phyloP scores from a whole-genome alignment of 2,888 invertebrate species.

The Tolmerus cingulatus region DNA sequence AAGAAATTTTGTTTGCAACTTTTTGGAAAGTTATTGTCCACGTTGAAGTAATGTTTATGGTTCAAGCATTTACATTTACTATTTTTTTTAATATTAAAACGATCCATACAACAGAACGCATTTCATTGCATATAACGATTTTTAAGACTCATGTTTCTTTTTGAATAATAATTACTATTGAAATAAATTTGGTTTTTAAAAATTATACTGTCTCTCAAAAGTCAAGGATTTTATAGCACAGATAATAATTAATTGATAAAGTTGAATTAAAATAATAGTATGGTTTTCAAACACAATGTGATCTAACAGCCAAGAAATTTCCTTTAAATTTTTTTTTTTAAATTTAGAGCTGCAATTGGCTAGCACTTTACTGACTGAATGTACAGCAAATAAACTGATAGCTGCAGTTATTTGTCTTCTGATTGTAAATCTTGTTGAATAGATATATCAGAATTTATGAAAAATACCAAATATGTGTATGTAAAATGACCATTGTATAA shows the following conservation, averaged over 20 bases:
- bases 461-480: constrained; percentile 55
- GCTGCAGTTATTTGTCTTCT: constrained; percentile 64
- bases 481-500: constrained; percentile 40
- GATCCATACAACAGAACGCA: not conserved
- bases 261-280: not conserved
- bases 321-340: not conserved
- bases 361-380: constrained; percentile 33
- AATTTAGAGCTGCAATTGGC: constrained; percentile 24
- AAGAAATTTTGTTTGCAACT: not conserved
- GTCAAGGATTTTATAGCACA: not conserved
- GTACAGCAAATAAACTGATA: constrained; percentile 52
- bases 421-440: constrained; percentile 65
- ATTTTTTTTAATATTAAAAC: not conserved
- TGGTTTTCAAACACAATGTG: not conserved
- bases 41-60: not conserved
- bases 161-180: not conserved
- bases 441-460: constrained; percentile 62
- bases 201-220: not conserved
- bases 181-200: not conserved
- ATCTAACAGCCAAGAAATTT: not conserved
- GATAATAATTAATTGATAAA: not conserved
- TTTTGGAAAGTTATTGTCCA: not conserved
- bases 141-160: no score
- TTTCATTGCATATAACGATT: not conserved
- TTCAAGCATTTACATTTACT: not conserved